Percentiles rank a stretch among this genome's conserved stretches.
Evolutionary conservation across 2,888 invertebrate species (phyloP).

Genomic region (Agrilus mali): DNA sequence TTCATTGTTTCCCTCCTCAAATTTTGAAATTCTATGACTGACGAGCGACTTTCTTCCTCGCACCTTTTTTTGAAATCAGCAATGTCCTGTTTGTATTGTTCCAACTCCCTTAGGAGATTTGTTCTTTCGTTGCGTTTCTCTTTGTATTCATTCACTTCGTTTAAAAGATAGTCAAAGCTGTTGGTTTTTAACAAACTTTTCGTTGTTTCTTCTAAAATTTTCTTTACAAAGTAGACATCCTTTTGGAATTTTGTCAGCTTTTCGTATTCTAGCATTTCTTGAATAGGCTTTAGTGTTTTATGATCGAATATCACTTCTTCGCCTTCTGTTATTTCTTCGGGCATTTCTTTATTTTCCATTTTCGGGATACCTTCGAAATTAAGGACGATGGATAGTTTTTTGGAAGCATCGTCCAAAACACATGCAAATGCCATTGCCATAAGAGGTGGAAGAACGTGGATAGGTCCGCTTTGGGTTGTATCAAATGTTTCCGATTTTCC

Average conservation of each 20-base stretch:
- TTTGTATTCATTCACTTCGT: constrained; percentile 12
- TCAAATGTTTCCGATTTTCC: no score
- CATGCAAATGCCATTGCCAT: constrained; percentile 10
- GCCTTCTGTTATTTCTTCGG: constrained; percentile 8
- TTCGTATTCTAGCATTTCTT: constrained; percentile 9
- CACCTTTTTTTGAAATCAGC: no score
- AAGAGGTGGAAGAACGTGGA: neutral
- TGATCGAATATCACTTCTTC: constrained; percentile 8
- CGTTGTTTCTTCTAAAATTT: constrained; percentile 9
- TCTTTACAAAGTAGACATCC: constrained; percentile 15
- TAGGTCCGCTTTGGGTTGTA: no score
- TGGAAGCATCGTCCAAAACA: constrained; percentile 18
- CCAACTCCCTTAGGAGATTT: constrained; percentile 6
- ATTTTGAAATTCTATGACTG: no score
- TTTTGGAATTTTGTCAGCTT: constrained; percentile 15
- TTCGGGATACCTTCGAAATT: constrained; percentile 12
- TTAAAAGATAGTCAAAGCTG: constrained; percentile 11
- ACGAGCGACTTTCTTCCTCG: no score
- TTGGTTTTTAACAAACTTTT: constrained; percentile 4
- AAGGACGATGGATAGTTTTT: constrained; percentile 19
- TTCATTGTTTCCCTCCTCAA: no score
- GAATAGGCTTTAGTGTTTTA: constrained; percentile 13
- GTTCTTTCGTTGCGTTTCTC: constrained; percentile 8
- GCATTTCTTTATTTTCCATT: constrained; percentile 4
- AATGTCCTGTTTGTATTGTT: constrained; percentile 8